Evolutionary conservation across 2,797 vertebrate genomes (phyloP).

Genomic region (Natrix natrix): DNA sequence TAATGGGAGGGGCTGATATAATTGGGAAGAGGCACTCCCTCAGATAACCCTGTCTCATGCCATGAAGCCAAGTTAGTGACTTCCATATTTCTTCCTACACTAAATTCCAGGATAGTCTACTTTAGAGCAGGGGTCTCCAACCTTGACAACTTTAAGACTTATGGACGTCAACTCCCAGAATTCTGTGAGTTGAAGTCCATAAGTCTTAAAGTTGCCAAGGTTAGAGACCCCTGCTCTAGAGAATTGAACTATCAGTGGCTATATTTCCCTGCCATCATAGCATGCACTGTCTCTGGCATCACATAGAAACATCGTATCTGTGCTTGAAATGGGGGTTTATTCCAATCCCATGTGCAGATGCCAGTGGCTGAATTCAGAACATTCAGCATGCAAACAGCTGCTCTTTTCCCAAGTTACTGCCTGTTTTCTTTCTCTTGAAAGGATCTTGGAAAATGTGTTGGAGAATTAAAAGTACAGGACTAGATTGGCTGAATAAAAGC

Average conservation of each 20-base stretch:
- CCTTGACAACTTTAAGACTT: not conserved
- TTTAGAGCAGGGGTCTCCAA: not conserved
- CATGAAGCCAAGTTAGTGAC: not conserved
- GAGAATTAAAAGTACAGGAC: not conserved
- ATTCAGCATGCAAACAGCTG: not conserved
- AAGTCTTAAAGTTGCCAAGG: too few relatives aligned
- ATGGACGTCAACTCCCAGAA: too few relatives aligned
- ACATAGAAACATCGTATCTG: not conserved
- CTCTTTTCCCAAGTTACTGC: not conserved
- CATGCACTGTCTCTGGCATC: not conserved
- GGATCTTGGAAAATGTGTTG: not conserved
- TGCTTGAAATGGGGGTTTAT: not conserved
- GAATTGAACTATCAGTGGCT: not conserved
- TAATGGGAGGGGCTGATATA: too few relatives aligned
- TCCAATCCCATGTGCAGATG: not conserved
- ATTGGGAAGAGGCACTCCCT: too few relatives aligned
- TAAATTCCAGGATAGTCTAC: not conserved
- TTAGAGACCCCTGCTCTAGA: not conserved
- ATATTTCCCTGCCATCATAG: not conserved
- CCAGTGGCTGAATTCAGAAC: not conserved
- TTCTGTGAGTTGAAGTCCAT: too few relatives aligned
- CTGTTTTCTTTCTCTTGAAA: not conserved
- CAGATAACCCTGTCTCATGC: not conserved
- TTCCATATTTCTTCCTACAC: not conserved
- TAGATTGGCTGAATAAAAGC: not conserved